phyloP scores from a whole-genome alignment of 2,797 vertebrate species.

The Pteronotus mesoamericanus region DNA sequence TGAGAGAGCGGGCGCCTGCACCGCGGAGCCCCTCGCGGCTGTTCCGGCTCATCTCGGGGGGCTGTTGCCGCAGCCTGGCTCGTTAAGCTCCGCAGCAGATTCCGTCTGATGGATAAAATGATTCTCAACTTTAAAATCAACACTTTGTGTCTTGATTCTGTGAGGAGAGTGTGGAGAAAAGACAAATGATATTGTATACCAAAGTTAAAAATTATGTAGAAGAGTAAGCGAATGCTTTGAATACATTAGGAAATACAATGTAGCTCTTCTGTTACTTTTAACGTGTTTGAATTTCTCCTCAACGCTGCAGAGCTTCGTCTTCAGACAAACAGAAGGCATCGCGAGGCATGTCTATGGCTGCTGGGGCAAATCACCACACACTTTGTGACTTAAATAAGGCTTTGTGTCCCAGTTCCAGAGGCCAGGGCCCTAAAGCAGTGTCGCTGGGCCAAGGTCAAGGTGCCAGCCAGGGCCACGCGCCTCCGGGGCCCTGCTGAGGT shows the following conservation, averaged over 20 bases:
- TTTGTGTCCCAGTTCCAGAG: not conserved
- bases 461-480: accelerated
- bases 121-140: not conserved
- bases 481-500: too few relatives aligned
- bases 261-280: not conserved
- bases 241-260: not conserved
- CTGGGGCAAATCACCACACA: not conserved
- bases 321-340: not conserved
- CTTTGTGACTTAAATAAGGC: not conserved
- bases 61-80: not conserved
- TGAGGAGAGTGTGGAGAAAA: not conserved
- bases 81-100: not conserved
- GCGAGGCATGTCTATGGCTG: not conserved
- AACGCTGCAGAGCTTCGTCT: not conserved
- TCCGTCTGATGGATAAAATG: not conserved
- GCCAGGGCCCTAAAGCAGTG: too few relatives aligned
- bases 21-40: not conserved
- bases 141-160: not conserved
- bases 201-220: not conserved
- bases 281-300: not conserved
- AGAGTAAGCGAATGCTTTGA: not conserved
- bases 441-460: not conserved
- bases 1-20: not conserved
- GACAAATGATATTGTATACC: not conserved
- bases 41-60: not conserved